These are phyloP conservation scores for Chelmon rostratus DNA, from an alignment of 2,797 vertebrate species.

Conservation along the genomic window DNA sequence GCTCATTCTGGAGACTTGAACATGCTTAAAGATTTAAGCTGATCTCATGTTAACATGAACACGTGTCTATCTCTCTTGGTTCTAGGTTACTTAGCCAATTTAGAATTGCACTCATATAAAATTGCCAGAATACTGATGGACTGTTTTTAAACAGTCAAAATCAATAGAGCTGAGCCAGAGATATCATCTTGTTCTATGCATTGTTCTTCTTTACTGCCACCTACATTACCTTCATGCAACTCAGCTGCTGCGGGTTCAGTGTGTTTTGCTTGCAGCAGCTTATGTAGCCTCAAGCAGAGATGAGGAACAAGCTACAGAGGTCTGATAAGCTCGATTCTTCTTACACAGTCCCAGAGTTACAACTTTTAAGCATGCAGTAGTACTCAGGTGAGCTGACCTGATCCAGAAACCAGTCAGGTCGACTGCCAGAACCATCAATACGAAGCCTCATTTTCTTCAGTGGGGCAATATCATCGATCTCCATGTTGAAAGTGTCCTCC, in stretches of 20 bases:
- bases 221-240: neutral
- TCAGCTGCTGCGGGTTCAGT: neutral
- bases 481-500: slow-evolving; percentile 93
- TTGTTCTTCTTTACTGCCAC: neutral
- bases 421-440: slow-evolving; percentile 91
- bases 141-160: neutral
- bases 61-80: neutral
- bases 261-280: neutral
- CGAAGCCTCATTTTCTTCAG: slow-evolving; percentile 95
- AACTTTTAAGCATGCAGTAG: too few relatives aligned
- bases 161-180: neutral
- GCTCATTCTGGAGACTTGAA: slow-evolving; percentile 1
- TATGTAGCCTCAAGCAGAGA: neutral
- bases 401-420: slow-evolving; percentile 96
- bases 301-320: neutral
- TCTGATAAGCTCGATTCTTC: neutral
- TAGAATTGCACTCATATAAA: neutral
- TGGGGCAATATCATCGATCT: slow-evolving; percentile 94
- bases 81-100: neutral
- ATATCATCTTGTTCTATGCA: neutral
- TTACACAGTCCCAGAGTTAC: neutral
- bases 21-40: neutral
- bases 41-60: neutral
- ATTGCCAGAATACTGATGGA: fast-evolving
- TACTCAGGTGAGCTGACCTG: slow-evolving; percentile 87